Percentiles rank a stretch among this genome's conserved stretches.
phyloP scores from a whole-genome alignment of 2,888 invertebrate genomes.

The Acronicta alni region DNA sequence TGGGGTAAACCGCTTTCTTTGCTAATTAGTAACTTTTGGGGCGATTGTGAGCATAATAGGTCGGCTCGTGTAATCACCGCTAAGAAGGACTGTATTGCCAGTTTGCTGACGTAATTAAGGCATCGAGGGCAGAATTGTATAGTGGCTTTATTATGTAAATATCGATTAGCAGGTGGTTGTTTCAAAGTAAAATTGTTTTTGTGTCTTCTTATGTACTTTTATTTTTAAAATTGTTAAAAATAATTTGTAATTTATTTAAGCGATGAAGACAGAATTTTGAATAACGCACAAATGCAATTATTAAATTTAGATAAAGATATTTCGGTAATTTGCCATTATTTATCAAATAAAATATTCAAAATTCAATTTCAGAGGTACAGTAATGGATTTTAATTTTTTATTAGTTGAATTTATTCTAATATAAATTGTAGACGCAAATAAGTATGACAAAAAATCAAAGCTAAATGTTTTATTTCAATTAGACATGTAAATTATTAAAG shows the following conservation, averaged over 20 bases:
- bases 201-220: slow-evolving; percentile 1
- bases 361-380: no score
- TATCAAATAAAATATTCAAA: no score
- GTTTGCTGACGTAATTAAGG: slow-evolving; percentile 59
- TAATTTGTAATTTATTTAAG: background rate
- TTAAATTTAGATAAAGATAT: no score
- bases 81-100: slow-evolving; percentile 47
- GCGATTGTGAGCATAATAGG: slow-evolving; percentile 58
- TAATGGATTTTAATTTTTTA: no score
- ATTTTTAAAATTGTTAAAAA: slow-evolving; percentile 1
- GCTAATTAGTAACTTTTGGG: slow-evolving; percentile 69
- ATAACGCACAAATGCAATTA: background rate
- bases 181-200: slow-evolving; percentile 23
- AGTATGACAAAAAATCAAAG: no score
- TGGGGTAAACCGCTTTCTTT: slow-evolving; percentile 69
- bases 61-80: slow-evolving; percentile 51
- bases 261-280: background rate
- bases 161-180: slow-evolving; percentile 37
- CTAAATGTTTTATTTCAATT: no score
- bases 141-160: slow-evolving; percentile 49
- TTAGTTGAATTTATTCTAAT: no score
- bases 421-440: no score
- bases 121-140: slow-evolving; percentile 49
- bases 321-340: background rate
- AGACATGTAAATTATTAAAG: no score